Evolutionary conservation across 2,797 vertebrate genomes (phyloP).

Genomic region (Rhinoraja longicauda): DNA sequence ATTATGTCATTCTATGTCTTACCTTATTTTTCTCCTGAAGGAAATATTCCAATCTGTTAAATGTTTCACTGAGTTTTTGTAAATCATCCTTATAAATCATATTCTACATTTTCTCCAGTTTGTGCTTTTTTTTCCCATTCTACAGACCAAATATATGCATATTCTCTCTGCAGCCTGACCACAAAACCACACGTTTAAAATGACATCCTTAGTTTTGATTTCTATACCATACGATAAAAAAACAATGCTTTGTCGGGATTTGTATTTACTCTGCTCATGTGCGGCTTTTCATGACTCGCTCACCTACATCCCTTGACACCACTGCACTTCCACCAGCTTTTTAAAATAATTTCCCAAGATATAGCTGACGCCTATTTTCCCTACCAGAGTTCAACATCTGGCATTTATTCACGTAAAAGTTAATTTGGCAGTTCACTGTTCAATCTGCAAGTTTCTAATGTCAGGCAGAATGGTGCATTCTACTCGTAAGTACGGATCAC

Average conservation of each 20-base stretch:
- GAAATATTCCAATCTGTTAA: background rate
- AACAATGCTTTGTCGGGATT: background rate
- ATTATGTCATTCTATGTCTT: background rate
- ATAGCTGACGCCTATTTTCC: too few species aligned
- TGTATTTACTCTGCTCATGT: too few species aligned
- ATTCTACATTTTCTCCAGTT: background rate
- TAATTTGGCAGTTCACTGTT: too few species aligned
- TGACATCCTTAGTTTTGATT: background rate
- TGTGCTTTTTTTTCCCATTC: background rate
- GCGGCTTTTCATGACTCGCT: too few species aligned
- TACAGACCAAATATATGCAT: background rate
- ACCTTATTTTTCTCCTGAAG: background rate
- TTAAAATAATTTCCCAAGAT: too few species aligned
- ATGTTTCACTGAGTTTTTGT: background rate
- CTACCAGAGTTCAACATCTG: too few species aligned
- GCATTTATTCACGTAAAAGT: too few species aligned
- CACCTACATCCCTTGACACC: too few species aligned
- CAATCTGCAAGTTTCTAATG: too few species aligned
- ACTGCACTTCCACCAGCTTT: too few species aligned
- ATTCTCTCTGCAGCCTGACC: background rate
- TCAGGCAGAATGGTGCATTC: too few species aligned
- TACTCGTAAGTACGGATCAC: too few species aligned
- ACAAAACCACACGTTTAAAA: background rate
- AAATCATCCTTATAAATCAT: background rate
- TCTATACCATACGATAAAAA: background rate